Conservation (phyloP, 2,888 invertebrate genomes). For the Agrochola litura region DNA sequence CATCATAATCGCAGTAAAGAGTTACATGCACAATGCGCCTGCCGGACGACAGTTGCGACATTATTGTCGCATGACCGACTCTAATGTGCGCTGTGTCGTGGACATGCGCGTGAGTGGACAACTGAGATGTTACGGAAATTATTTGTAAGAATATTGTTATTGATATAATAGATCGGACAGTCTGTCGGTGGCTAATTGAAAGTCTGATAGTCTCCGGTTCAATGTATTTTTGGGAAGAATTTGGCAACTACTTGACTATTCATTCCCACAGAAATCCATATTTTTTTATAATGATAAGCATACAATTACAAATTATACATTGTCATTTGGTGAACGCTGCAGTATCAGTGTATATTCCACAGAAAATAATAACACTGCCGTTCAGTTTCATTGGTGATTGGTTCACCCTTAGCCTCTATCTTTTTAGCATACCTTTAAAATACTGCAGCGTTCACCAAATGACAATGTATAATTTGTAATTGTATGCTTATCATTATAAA, state of each 20-base stretch:
- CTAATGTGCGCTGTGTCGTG: constrained; percentile 42
- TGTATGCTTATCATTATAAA: background rate
- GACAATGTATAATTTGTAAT: background rate
- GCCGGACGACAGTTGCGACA: constrained; percentile 62
- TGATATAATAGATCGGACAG: constrained; percentile 55
- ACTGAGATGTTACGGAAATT: constrained; percentile 58
- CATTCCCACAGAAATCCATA: background rate
- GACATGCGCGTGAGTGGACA: constrained; percentile 64
- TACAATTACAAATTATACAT: background rate
- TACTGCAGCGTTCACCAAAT: background rate
- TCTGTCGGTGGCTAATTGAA: constrained; percentile 47
- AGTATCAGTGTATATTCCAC: background rate
- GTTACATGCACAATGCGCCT: constrained; percentile 57
- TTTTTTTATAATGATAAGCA: background rate
- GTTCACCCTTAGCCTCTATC: background rate
- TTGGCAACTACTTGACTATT: background rate
- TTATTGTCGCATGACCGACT: constrained; percentile 61
- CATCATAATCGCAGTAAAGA: constrained; percentile 63
- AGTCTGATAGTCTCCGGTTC: constrained; percentile 16
- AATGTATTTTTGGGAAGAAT: background rate
- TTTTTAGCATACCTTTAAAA: background rate
- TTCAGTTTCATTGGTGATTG: no score
- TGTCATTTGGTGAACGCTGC: background rate
- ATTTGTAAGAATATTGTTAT: constrained; percentile 58
- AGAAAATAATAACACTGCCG: no score